Evolutionary conservation across 1,140 invertebrate genomes (phyloP).

Genomic region (Pteromalus puparum): DNA sequence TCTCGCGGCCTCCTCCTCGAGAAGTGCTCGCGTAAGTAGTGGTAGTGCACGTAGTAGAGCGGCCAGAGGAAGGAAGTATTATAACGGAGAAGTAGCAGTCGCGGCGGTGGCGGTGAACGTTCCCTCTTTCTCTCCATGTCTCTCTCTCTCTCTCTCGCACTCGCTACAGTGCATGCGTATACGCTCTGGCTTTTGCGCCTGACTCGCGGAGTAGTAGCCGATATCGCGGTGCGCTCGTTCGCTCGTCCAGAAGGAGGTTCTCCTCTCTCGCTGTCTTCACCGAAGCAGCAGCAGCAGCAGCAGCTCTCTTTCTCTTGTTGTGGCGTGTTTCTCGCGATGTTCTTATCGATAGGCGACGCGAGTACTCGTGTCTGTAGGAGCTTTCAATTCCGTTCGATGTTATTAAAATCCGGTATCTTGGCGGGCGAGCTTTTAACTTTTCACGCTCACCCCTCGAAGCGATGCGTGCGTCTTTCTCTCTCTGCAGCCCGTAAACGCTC

Average conservation of each 20-base stretch:
- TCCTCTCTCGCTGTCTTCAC: not conserved
- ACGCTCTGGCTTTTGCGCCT: conserved; percentile 6
- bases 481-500: conserved; percentile 27
- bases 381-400: not conserved
- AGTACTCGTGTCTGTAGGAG: not conserved
- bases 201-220: conserved; percentile 18
- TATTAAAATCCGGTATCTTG: not conserved
- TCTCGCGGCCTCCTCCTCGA: not conserved
- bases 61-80: conserved; percentile 45
- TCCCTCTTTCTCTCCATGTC: conserved; percentile 12
- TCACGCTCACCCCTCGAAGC: not conserved
- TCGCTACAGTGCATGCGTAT: conserved; percentile 11
- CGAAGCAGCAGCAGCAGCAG: no score
- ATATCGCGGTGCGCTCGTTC: conserved; percentile 10
- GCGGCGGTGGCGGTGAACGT: conserved; percentile 31
- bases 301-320: not conserved
- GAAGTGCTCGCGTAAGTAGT: not conserved
- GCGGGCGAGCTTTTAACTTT: not conserved
- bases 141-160: not conserved
- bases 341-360: not conserved
- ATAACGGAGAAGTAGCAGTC: conserved; percentile 47
- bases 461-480: not conserved
- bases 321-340: not conserved
- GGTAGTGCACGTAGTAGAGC: conserved; percentile 3
- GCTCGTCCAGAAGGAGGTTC: not conserved